Evolutionary conservation across 2,888 invertebrate species (phyloP).

Genomic region (Tetropium fuscum): DNA sequence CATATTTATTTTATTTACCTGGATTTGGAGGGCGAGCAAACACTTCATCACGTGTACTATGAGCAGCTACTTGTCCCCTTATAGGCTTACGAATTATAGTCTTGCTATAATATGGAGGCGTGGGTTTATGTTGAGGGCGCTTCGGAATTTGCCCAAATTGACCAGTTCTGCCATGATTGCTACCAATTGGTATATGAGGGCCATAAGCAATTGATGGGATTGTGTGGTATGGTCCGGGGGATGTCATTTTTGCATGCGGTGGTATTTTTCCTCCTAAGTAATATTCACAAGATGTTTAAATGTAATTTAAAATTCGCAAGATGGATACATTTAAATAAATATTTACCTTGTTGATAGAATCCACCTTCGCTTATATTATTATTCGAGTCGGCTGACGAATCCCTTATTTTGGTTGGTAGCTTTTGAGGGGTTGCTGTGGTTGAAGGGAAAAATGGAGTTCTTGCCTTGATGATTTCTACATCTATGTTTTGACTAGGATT

Average conservation of each 20-base stretch:
- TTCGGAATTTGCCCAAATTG: constrained; percentile 10
- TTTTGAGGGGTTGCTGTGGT: constrained; percentile 32
- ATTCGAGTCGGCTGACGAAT: constrained; percentile 20
- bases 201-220: constrained; percentile 34
- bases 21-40: constrained; percentile 55
- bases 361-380: constrained; percentile 28
- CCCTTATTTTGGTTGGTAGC: constrained; percentile 14
- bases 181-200: constrained; percentile 44
- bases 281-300: no score
- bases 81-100: constrained; percentile 49
- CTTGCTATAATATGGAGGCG: constrained; percentile 4
- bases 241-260: constrained; percentile 30
- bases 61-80: constrained; percentile 49
- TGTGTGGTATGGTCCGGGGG: constrained; percentile 32
- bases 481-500: constrained; percentile 49
- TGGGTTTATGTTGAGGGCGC: constrained; percentile 22
- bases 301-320: no score
- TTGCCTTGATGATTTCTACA: constrained; percentile 41
- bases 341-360: constrained; percentile 10
- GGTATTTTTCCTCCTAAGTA: constrained; percentile 27
- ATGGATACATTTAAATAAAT: no score
- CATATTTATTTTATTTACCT: constrained; percentile 12
- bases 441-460: constrained; percentile 36
- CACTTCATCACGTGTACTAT: constrained; percentile 61
- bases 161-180: constrained; percentile 17